These are phyloP conservation scores for Cassiopea andromeda DNA, from an alignment of 30 jellyfish, hydroid and myxozoan genomes.

Conservation along the genomic window DNA sequence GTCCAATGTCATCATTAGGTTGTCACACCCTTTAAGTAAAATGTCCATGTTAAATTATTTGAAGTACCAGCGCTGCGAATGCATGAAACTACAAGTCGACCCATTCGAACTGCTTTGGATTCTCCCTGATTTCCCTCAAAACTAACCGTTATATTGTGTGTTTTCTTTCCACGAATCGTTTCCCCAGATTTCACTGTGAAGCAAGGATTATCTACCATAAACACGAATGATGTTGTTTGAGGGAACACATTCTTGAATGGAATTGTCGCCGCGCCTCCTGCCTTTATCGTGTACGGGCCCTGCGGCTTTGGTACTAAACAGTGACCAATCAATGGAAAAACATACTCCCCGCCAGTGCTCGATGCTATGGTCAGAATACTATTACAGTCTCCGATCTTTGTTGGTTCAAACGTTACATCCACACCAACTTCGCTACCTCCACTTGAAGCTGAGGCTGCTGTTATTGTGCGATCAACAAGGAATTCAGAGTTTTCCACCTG, in stretches of 20 bases:
- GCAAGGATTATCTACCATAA: constrained; percentile 87
- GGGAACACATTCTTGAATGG: constrained; percentile 93
- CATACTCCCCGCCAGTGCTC: constrained; percentile 91
- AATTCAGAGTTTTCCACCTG: constrained; percentile 89
- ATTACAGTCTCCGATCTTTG: constrained; percentile 79
- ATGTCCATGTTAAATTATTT: constrained; percentile 83
- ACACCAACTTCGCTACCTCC: constrained; percentile 98
- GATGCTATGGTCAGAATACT: constrained; percentile 78
- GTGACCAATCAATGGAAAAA: constrained; percentile 93
- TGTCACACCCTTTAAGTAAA: constrained; percentile 86
- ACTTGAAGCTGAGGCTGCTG: constrained; percentile 97
- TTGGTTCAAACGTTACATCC: constrained; percentile 97
- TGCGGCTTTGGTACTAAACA: constrained; percentile 94
- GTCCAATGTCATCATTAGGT: not conserved
- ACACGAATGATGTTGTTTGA: constrained; percentile 89
- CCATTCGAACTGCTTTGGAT: constrained; percentile 91
- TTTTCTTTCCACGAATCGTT: constrained; percentile 90
- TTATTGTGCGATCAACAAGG: constrained; percentile 85
- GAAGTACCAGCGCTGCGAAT: constrained; percentile 82
- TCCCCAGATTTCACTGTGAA: constrained; percentile 91
- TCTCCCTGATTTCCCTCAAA: constrained; percentile 98
- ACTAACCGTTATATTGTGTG: constrained; percentile 82
- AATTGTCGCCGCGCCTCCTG: constrained; percentile 84
- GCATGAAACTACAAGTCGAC: constrained; percentile 87
- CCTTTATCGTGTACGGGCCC: constrained; percentile 96